A percentile compares a stretch with the other conserved stretches of the same genome.
Conservation (phyloP, 2,113 vertebrate species). For the Myodes glareolus region DNA sequence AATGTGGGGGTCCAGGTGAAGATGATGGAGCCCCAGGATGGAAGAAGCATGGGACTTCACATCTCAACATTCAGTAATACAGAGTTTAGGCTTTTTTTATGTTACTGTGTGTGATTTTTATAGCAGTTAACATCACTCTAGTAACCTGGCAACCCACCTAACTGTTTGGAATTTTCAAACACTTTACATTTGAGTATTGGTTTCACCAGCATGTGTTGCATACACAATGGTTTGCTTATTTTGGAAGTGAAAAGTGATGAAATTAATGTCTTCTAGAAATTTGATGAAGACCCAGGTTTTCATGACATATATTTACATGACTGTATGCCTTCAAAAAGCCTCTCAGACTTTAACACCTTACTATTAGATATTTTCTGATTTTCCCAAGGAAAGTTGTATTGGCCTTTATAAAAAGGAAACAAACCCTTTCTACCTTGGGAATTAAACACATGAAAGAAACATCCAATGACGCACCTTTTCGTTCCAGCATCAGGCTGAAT, state of each 20-base stretch:
- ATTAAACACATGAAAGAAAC: slow-evolving; percentile 9
- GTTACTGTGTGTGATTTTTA: not conserved
- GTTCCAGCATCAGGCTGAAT: not conserved
- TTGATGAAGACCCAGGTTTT: slow-evolving; percentile 2
- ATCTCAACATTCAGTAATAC: not conserved
- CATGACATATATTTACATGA: not conserved
- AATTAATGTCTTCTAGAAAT: slow-evolving; percentile 38
- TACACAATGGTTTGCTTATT: not conserved
- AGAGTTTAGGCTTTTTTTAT: slow-evolving; percentile 8
- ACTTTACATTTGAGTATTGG: not conserved
- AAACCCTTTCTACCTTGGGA: not conserved
- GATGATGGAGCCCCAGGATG: not conserved
- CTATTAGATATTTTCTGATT: slow-evolving; percentile 46
- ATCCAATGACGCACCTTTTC: not conserved
- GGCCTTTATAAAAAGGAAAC: slow-evolving; percentile 33
- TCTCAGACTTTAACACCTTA: not conserved
- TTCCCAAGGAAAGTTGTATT: slow-evolving; percentile 4
- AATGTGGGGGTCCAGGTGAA: not conserved
- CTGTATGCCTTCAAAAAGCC: not conserved
- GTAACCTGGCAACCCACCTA: not conserved
- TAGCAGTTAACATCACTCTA: not conserved
- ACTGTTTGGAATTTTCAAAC: not conserved
- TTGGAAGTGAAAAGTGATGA: slow-evolving; percentile 48
- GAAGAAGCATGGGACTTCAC: not conserved
- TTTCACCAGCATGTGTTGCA: not conserved